Percentiles rank a stretch among this genome's conserved stretches.
phyloP scores from a whole-genome alignment of 2,113 vertebrate genomes.

The Oncorhynchus nerka region DNA sequence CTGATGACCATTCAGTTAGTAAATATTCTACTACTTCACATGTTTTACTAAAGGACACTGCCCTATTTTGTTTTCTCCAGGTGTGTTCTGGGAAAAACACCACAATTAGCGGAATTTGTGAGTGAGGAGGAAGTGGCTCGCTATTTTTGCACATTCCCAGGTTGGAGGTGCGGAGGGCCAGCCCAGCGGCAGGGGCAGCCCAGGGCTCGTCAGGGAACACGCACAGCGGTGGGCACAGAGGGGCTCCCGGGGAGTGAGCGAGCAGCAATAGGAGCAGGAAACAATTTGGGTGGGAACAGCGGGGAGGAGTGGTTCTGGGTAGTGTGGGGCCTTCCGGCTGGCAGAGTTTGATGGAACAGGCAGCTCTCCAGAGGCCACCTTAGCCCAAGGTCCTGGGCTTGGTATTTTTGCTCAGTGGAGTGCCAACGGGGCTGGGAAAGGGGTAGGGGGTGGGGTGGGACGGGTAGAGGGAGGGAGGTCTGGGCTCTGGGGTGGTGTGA shows the following conservation, averaged over 20 bases:
- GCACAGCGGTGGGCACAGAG: constrained; percentile 65
- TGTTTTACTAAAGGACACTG: not conserved
- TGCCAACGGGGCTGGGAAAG: constrained; percentile 80
- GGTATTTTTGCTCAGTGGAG: constrained; percentile 97
- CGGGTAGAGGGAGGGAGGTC: constrained; percentile 80
- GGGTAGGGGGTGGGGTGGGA: constrained; percentile 65
- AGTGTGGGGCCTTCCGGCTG: constrained; percentile 73
- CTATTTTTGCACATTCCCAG: constrained; percentile 94
- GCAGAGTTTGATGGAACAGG: constrained; percentile 92
- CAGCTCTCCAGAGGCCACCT: constrained; percentile 83
- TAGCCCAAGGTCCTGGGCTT: constrained; percentile 84
- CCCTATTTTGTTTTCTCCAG: constrained; percentile 56
- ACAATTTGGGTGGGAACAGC: constrained; percentile 50
- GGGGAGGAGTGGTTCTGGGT: constrained; percentile 44
- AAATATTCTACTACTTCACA: not conserved
- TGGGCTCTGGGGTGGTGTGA: constrained; percentile 85
- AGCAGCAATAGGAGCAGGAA: constrained; percentile 53
- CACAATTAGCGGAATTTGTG: constrained; percentile 99
- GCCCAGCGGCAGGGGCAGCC: constrained; percentile 47
- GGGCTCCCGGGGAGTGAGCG: constrained; percentile 84
- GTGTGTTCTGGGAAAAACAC: constrained; percentile 99
- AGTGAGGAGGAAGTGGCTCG: constrained; percentile 96
- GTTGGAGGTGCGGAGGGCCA: constrained; percentile 51
- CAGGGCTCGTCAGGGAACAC: constrained; percentile 74
- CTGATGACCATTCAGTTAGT: not conserved